Evolutionary conservation across 2,888 invertebrate species (phyloP).

Genomic region (Luperina testacea): DNA sequence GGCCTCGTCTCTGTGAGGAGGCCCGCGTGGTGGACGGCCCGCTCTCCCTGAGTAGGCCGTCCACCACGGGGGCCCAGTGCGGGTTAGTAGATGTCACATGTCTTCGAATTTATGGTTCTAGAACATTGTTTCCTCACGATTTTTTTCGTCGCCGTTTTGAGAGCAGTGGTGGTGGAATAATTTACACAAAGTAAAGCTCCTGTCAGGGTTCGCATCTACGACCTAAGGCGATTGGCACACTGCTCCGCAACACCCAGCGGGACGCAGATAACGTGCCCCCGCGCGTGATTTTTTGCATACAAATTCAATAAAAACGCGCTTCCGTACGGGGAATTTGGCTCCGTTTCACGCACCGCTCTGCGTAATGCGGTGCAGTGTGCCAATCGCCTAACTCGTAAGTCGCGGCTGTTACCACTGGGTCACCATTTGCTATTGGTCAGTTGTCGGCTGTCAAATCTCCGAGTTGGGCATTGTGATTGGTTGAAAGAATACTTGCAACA

Average conservation of each 20-base stretch:
- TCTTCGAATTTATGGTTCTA: neutral
- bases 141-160: neutral
- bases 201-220: neutral
- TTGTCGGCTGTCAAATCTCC: neutral
- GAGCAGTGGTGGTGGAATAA: neutral
- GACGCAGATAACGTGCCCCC: too few species aligned
- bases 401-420: too few species aligned
- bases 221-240: neutral
- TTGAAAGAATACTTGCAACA: slow-evolving; percentile 15
- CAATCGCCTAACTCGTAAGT: too few species aligned
- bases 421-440: neutral
- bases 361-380: too few species aligned
- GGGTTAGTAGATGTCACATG: neutral
- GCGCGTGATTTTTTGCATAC: too few species aligned
- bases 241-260: too few species aligned
- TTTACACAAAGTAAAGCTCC: neutral
- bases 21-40: too few species aligned
- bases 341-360: too few species aligned
- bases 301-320: too few species aligned
- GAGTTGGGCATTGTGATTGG: neutral
- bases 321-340: too few species aligned
- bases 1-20: neutral
- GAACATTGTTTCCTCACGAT: neutral
- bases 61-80: neutral
- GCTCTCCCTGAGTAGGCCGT: too few species aligned